Percentiles rank a stretch among this genome's conserved stretches.
Evolutionary conservation across 1,140 invertebrate genomes (phyloP).

Genomic region (Drosophila lacertosa): DNA sequence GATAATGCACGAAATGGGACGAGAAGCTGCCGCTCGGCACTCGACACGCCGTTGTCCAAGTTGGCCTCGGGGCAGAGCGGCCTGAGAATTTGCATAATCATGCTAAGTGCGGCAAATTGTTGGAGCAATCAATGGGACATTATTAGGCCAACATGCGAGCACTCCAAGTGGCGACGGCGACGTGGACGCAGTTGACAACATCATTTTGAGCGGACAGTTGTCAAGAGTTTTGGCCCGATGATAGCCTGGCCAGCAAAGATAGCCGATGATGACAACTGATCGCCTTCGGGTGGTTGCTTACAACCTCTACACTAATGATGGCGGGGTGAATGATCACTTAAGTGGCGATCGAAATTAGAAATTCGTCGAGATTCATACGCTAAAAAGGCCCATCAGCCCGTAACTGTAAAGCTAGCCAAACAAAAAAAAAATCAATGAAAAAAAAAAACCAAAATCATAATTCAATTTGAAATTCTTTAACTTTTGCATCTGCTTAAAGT

Average conservation of each 20-base stretch:
- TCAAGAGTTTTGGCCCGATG: constrained; percentile 13
- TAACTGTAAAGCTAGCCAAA: constrained; percentile 48
- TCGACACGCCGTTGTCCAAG: constrained; percentile 9
- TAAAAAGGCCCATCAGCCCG: constrained; percentile 2
- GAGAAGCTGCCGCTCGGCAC: constrained; percentile 43
- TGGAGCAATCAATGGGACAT: constrained; percentile 55
- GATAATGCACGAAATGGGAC: constrained; percentile 32
- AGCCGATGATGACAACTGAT: constrained; percentile 27
- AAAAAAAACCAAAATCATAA: constrained; percentile 45
- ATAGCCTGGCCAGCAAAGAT: constrained; percentile 4
- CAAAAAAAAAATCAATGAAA: too few species aligned
- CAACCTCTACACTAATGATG: constrained; percentile 36
- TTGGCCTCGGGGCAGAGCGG: constrained; percentile 14
- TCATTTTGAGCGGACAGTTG: constrained; percentile 48
- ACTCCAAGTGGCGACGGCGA: constrained; percentile 41
- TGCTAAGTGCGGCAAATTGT: constrained; percentile 45
- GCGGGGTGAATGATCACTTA: constrained; percentile 72
- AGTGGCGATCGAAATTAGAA: constrained; percentile 49
- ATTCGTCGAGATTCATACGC: constrained; percentile 9
- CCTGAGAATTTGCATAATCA: constrained; percentile 69
- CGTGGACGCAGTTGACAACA: constrained; percentile 61
- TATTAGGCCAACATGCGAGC: constrained; percentile 73
- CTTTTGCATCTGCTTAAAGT: constrained; percentile 52
- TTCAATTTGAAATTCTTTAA: constrained; percentile 39
- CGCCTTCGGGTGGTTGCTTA: constrained; percentile 23